Base-by-base conservation (phyloP, 1,140 invertebrate genomes). In the Achatina immaculata region DNA sequence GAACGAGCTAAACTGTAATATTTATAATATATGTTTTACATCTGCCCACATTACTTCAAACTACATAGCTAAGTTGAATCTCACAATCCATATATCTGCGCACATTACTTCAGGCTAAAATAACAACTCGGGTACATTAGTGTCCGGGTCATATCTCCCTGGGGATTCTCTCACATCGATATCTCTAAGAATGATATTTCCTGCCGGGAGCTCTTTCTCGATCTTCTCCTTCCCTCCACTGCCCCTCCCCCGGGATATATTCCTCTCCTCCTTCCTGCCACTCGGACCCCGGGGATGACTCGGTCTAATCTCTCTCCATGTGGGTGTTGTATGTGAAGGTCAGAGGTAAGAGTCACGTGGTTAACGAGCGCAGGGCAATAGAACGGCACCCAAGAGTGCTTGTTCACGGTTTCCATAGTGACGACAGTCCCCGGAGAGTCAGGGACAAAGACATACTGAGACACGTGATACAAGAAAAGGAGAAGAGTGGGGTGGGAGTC, bases 121-220 rank as follows among this genome's bases (percentile, higher is more conserved):
- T n/a, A 38, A 14, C 40, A 24, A 28, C 77, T 45, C 40, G 34
- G 71, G 51, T 55, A 48, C 80, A 55, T 75, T 76, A 76, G 62
- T 73, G 24, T 31, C 43, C 21, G 81, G 81, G 81, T 77, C 81
- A 76, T 78, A 82, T 82, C 81, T 45, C 81, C 72, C 74, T 74
- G 48, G 81, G 81, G 74, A 28, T 14, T 38, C 79, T 77, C 51
- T 55, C 48, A 14, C 48, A 19, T 55, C 48, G 48, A 55, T 55
- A 55, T 55, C 48, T 55, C 48, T 24, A 55, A 3, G 14, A 34
- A 4, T 66, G 9, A 31, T 38, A 34, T 66, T 28, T 66, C 34
- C 65, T 66, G 28, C 36, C 36, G n/a, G n/a, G n/a, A n/a, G n/a
- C n/a, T n/a, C n/a, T n/a, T n/a, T n/a, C n/a, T n/a, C n/a, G 9